Evolutionary conservation across 1,140 invertebrate species (phyloP).

Genomic region (Drosophila punjabiensis): DNA sequence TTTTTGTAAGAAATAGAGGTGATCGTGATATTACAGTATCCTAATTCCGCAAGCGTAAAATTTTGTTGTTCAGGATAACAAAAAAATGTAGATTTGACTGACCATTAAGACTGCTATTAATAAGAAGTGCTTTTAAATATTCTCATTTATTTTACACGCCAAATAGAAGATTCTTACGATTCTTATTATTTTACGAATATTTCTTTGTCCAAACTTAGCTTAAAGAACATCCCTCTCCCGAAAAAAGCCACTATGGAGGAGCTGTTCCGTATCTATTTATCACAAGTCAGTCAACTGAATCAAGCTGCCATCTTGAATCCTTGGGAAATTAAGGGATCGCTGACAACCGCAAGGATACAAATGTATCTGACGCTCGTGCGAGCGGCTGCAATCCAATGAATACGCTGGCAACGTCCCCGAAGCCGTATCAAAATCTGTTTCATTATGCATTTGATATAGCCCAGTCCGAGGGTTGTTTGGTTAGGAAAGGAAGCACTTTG

Average conservation of each 20-base stretch:
- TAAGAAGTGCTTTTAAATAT: no score
- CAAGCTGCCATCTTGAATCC: constrained; percentile 28
- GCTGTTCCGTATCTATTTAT: constrained; percentile 5
- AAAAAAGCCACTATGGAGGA: background rate
- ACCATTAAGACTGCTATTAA: no score
- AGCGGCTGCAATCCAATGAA: constrained; percentile 46
- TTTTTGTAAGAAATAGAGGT: no score
- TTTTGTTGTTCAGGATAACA: no score
- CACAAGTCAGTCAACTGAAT: background rate
- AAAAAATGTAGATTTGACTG: no score
- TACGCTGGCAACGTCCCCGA: constrained; percentile 23
- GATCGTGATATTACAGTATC: no score
- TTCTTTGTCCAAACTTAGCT: background rate
- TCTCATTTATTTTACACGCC: no score
- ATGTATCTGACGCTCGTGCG: constrained; percentile 54
- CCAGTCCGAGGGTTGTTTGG: constrained; percentile 53
- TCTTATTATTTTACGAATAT: background rate
- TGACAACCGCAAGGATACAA: constrained; percentile 62
- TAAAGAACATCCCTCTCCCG: background rate
- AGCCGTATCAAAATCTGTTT: constrained; percentile 67
- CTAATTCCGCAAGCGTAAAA: no score
- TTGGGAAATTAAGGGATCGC: constrained; percentile 37
- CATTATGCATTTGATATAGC: constrained; percentile 53
- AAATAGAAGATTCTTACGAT: no score
- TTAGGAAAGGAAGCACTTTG: background rate